Base-by-base conservation (phyloP, 2,113 vertebrate species). In the Perognathus longimembris region DNA sequence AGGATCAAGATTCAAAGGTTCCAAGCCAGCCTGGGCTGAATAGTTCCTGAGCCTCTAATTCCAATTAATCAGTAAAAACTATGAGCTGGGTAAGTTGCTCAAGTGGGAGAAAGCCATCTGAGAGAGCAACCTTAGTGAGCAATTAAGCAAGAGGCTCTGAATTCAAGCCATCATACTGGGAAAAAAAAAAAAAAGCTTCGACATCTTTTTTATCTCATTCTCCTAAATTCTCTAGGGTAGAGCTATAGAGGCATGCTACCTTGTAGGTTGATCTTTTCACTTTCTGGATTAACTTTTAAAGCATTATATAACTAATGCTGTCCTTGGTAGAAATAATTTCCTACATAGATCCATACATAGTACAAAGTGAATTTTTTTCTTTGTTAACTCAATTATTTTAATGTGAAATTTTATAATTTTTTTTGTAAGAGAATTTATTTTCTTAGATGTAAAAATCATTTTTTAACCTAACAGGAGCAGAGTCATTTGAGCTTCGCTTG, bases 391-490 rank as follows among this genome's bases (percentile, higher is more conserved):
- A 92, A 40, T 28, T 83, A 84, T 73, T 97, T 93, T 93, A 91
- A 83, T 89, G 71, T 84, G 36, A 85, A 90, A 83, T 85, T 79
- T 87, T 85, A 76, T 86, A 93, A 92, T 86, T 45, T 45, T n/a
- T 94, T 92, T 69, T 88, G 5, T 92, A 87, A 87, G 90, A 78
- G 34, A 93, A 36, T 91, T 94, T 88, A 89, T n/a, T 22, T 86
- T 93, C 85, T 34, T 79, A 54, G 63, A 86, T 88, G 84, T 28
- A 88, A 96, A 93, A 95, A 92, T 12, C 32, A 64, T 92, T 93
- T 92, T 88, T 93, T 82, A 54, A 82, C 34, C 64, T 90, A 85
- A 40, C 80, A 78, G 79, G 93, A 96, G 94, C 71, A 94, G 76
- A 86, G 34, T 85, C 63, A 89, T 67, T 87, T 64, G 57, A 96